Evolutionary conservation across 2,888 invertebrate genomes (phyloP), one percentile per base, ranked within the genome.

Genomic region (Eupithecia pulchellata): DNA sequence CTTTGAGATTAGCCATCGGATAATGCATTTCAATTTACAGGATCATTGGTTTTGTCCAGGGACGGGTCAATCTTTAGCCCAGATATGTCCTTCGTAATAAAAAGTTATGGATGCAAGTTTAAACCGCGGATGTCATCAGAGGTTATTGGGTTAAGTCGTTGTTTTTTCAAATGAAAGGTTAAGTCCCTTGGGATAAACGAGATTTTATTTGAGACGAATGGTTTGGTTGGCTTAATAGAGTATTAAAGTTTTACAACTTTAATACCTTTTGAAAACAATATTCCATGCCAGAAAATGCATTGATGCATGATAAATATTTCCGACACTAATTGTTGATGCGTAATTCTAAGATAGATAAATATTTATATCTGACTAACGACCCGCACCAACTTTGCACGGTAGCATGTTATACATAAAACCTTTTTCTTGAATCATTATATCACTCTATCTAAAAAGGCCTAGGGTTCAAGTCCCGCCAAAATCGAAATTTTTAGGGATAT

Each of bases 21-120:
- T 91, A 89, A 89, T 86, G 86, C 86, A 87, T 85, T 89, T 88
- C 88, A 91, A 92, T 92, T 92, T 91, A 90, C 83, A 81, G 90
- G 86, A 85, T 89, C 91, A 89, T 89, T 91, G 89, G 86, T 82
- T 86, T 82, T 83, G 84, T 82, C 81, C 86, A 84, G 81, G 78
- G 79, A 81, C 84, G 76, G 79, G 79, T 79, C 78, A 78, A 82
- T 86, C 86, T 88, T 90, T 91, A 90, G 82, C 89, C 91, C 80
- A 89, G 87, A 83, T 68, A 61, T 25, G 61, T 61, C 34, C 61
- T 61, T 61, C 34, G 61, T 61, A 61, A 61, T 61, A 61, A 61
- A 61, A 61, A 61, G 61, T 61, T 34, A 60, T 91, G 79, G 80
- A 79, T 79, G 77, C 32, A 27, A 25, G 77, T 81, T 82, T 82